Evolutionary conservation across 2,888 invertebrate species (phyloP).

Genomic region (Mayetiola destructor): DNA sequence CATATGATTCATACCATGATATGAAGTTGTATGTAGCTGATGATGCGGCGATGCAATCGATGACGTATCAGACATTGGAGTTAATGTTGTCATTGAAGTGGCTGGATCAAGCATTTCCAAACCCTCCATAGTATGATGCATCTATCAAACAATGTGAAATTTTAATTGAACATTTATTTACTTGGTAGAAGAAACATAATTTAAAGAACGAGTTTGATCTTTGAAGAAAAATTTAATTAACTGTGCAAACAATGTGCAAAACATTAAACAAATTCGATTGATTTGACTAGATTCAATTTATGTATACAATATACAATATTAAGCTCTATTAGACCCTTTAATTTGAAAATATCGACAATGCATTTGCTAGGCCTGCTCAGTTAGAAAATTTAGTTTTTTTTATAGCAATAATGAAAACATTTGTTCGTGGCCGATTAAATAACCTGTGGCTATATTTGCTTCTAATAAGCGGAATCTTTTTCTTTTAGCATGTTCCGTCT

Average conservation of each 20-base stretch:
- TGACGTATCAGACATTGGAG: constrained; percentile 69
- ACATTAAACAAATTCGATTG: not conserved
- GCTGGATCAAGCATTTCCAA: constrained; percentile 85
- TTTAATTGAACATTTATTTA: not conserved
- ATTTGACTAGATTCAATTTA: not conserved
- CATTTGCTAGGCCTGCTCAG: too few relatives aligned
- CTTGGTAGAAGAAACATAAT: not conserved
- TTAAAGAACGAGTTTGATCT: too few relatives aligned
- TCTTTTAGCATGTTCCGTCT: too few relatives aligned
- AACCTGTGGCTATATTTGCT: constrained; percentile 6
- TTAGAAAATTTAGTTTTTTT: not conserved
- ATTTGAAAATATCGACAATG: too few relatives aligned
- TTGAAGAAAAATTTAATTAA: constrained; percentile 14
- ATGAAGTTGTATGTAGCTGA: constrained; percentile 63
- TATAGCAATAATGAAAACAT: constrained; percentile 13
- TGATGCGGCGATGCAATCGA: constrained; percentile 50
- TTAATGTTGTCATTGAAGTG: constrained; percentile 77
- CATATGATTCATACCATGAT: constrained; percentile 70
- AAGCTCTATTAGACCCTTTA: too few relatives aligned
- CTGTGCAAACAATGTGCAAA: constrained; percentile 8
- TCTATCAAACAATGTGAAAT: constrained; percentile 48
- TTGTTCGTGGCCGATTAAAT: constrained; percentile 12
- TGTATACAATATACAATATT: too few relatives aligned
- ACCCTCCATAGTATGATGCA: constrained; percentile 88
- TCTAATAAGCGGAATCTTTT: too few relatives aligned